Evolutionary conservation across 2,797 vertebrate genomes (phyloP).

Genomic region (Aulostomus chinensis): DNA sequence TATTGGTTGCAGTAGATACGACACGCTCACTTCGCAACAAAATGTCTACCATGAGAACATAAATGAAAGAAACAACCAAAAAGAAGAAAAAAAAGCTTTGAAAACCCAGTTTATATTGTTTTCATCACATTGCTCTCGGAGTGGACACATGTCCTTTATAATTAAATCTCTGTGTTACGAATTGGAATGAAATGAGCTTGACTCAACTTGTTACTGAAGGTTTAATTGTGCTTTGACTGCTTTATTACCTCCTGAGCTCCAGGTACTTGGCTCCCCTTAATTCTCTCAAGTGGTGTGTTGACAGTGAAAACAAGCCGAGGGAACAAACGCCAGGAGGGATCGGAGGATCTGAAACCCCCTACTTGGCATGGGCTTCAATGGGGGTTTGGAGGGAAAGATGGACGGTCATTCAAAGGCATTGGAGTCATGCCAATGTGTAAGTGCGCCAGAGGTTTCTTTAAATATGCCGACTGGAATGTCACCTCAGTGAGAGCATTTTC

Average conservation of each 20-base stretch:
- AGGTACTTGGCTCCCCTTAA: constrained; percentile 72
- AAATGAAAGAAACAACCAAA: too few species aligned
- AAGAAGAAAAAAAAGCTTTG: constrained; percentile 2
- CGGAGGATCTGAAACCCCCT: constrained; percentile 58
- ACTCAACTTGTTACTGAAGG: constrained; percentile 56
- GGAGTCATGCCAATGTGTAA: constrained; percentile 41
- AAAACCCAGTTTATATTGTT: not conserved
- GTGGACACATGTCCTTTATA: constrained; percentile 21
- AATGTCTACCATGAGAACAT: too few species aligned
- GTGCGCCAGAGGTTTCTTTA: constrained; percentile 45
- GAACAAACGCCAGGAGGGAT: constrained; percentile 61
- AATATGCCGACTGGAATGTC: constrained; percentile 39
- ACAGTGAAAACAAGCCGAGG: constrained; percentile 75
- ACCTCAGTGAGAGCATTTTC: constrained; percentile 24
- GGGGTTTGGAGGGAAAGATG: constrained; percentile 41
- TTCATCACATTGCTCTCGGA: constrained; percentile 4
- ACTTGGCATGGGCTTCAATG: constrained; percentile 22
- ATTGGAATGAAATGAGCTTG: constrained; percentile 44
- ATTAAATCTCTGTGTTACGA: constrained; percentile 17
- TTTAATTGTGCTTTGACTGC: constrained; percentile 66
- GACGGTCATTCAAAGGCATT: constrained; percentile 33
- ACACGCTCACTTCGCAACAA: too few species aligned
- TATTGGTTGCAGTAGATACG: too few species aligned
- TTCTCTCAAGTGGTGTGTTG: constrained; percentile 79
- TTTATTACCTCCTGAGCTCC: constrained; percentile 71